phyloP scores from a whole-genome alignment of 2,797 vertebrate species.

The Notolabrus celidotus region DNA sequence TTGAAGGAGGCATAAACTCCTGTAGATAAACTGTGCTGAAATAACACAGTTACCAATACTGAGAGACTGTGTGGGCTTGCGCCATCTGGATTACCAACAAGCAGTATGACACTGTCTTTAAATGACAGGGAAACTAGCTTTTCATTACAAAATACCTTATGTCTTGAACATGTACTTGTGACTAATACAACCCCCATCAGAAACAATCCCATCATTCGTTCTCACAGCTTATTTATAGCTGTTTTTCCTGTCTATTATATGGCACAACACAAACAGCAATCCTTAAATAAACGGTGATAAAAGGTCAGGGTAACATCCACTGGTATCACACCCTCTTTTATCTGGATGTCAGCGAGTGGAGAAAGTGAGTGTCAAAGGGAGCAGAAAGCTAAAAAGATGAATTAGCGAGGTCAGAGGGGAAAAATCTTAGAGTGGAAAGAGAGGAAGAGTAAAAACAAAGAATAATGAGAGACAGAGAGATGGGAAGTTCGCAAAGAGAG shows the following conservation, averaged over 20 bases:
- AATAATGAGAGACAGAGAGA: constrained; percentile 70
- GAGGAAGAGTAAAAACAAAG: constrained; percentile 51
- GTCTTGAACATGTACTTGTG: no score
- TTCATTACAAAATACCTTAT: no score
- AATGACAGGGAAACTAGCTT: no score
- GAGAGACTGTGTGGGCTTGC: no score
- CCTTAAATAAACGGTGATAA: constrained; percentile 14
- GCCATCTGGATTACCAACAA: no score
- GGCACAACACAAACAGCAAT: constrained; percentile 1
- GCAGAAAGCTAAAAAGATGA: constrained; percentile 59
- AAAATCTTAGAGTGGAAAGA: constrained; percentile 16
- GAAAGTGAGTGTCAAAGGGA: constrained; percentile 45
- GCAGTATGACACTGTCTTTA: no score
- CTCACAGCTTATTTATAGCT: background rate
- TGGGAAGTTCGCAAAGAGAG: constrained; percentile 53
- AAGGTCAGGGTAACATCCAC: constrained; percentile 20
- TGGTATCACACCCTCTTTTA: constrained; percentile 16
- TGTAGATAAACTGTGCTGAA: no score
- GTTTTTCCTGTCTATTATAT: constrained; percentile 11
- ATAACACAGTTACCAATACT: no score
- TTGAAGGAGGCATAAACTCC: no score
- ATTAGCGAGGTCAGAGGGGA: constrained; percentile 60
- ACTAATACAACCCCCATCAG: background rate
- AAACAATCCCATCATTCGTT: background rate
- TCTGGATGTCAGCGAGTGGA: constrained; percentile 20